These are phyloP conservation scores for Tragelaphus buxtoni DNA, from an alignment of 2,113 vertebrate genomes.

Conservation along the genomic window DNA sequence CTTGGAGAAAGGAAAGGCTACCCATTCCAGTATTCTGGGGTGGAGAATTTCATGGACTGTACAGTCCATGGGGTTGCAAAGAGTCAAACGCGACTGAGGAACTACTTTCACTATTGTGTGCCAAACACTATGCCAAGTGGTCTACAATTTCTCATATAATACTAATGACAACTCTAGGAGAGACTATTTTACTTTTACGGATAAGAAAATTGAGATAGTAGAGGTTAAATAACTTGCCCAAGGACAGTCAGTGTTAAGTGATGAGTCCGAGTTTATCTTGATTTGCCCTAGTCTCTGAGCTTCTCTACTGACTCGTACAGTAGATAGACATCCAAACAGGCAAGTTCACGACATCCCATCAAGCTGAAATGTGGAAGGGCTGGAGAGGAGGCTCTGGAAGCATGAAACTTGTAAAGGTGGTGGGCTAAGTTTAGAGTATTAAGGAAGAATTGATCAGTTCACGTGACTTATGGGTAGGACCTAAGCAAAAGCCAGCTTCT, in stretches of 20 bases:
- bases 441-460: neutral
- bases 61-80: neutral
- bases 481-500: neutral
- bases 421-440: neutral
- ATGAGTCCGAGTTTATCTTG: neutral
- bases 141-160: neutral
- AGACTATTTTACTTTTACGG: neutral
- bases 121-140: neutral
- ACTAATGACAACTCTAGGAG: neutral
- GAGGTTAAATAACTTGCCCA: neutral
- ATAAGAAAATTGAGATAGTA: neutral
- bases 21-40: neutral
- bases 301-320: accelerated
- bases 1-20: neutral
- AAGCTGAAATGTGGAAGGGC: neutral
- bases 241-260: neutral
- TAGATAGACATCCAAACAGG: neutral
- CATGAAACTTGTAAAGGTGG: accelerated
- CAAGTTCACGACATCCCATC: neutral
- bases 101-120: neutral
- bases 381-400: neutral
- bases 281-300: neutral
- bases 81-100: neutral
- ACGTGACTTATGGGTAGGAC: neutral
- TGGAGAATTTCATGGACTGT: neutral